Base-by-base conservation (phyloP, 2,113 vertebrate genomes). In the Ciconia maguari region DNA sequence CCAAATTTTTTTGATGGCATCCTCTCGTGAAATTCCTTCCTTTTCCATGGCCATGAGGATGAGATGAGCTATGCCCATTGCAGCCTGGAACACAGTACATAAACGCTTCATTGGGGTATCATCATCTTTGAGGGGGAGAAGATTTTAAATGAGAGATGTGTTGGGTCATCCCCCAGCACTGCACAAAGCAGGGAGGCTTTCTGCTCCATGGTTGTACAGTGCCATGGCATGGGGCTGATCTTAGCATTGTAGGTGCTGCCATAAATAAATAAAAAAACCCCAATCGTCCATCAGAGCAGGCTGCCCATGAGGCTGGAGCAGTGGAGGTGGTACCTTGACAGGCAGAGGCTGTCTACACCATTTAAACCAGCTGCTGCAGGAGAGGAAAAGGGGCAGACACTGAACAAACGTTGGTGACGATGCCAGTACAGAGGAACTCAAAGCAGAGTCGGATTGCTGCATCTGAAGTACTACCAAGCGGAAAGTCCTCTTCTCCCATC, bases 21-120 rank as follows among this genome's bases (percentile, higher is more conserved):
- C 99, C 83, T 97, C 97, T 87, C 96, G 98, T 52, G 98, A 71
- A 57, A 99, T 22, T 8, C 99, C 99, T 96, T 99, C 99, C 96
- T 99, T 99, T 81, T 99, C 98, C 98, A 99, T 98, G 29, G 99
- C 99, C 99, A 99, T 99, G 55, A 99, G 97, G 27, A 99, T 98
- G 76, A 99, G 98, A 58, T 99, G 98, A 85, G 99, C 99, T 27
- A 99, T 99, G 22, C 99, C 99, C 98, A 99, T 95, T 34, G 99
- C 99, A 96, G 99, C 99, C 99, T 99, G 96, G 25, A 90, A 94
- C 17, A 61, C 54, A 80, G 17, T 24, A 86, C 11, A 48, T 19
- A 79, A 82, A 74, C 29, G 58, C 16, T 75, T 93, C 13, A 89
- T 2, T 66, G 70, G 8, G 16, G 12, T 61, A 42, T 32, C 29